Evolutionary conservation across 2,113 vertebrate species (phyloP).

Genomic region (Lophius piscatorius): DNA sequence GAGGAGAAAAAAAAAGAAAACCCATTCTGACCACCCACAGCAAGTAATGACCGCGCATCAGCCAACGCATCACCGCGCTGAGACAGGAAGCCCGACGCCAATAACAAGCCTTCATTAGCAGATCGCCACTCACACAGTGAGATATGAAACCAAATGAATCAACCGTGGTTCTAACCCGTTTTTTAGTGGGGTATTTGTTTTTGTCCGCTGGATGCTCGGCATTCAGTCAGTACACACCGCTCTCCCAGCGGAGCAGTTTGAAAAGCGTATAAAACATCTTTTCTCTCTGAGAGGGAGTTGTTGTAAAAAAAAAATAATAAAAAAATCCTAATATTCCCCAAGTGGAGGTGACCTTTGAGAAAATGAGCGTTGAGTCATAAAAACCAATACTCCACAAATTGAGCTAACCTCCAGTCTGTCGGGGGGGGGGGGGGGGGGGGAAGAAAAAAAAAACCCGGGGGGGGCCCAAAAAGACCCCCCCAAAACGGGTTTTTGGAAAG

Average conservation of each 20-base stretch:
- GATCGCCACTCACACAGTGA: constrained; percentile 3
- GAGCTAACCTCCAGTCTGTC: too few relatives aligned
- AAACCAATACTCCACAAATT: too few relatives aligned
- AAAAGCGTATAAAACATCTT: constrained; percentile 26
- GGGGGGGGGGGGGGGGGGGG: too few relatives aligned
- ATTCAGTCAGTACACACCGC: not conserved
- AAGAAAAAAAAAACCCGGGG: too few relatives aligned
- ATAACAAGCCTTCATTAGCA: constrained; percentile 41
- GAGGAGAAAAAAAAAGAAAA: too few relatives aligned
- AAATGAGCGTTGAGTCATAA: constrained; percentile 51
- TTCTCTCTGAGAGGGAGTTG: constrained; percentile 21
- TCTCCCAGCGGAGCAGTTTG: not conserved
- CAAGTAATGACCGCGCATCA: constrained; percentile 50
- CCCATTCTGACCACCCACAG: constrained; percentile 43
- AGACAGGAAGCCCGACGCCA: constrained; percentile 33
- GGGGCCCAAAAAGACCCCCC: too few relatives aligned
- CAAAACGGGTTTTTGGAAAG: too few relatives aligned
- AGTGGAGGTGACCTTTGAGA: constrained; percentile 56
- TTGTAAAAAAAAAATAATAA: constrained; percentile 55
- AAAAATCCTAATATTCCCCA: constrained; percentile 50
- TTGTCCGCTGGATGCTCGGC: too few relatives aligned
- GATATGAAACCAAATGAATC: constrained; percentile 1
- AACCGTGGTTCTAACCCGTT: too few relatives aligned
- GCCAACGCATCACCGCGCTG: constrained; percentile 20
- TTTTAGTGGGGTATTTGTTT: too few relatives aligned